These are phyloP conservation scores for Sturnus vulgaris DNA, from an alignment of 2,113 vertebrate genomes.

Conservation along the genomic window DNA sequence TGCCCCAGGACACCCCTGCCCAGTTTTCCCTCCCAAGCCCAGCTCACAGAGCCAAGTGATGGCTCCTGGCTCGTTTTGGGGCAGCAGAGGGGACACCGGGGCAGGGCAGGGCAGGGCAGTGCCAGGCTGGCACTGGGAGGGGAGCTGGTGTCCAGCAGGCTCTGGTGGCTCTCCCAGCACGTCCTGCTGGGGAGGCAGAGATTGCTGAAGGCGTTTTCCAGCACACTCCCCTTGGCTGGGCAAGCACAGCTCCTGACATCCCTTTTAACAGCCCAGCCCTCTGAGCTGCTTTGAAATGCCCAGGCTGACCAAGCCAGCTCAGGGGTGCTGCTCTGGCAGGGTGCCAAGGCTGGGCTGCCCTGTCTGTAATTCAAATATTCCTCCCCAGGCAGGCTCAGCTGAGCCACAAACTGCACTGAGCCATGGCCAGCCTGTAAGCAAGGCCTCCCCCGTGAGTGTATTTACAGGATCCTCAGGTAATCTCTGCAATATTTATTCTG, in stretches of 20 bases:
- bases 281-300: neutral
- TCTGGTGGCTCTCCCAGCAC: neutral
- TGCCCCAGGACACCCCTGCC: neutral
- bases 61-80: neutral
- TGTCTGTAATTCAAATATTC: neutral
- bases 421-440: neutral
- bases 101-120: neutral
- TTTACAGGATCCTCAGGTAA: neutral
- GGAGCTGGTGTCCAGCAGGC: neutral
- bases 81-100: neutral
- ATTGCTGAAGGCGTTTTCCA: neutral
- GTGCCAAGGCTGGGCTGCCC: fast-evolving
- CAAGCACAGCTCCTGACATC: neutral
- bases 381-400: neutral
- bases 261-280: neutral
- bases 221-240: fast-evolving
- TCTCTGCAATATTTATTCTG: neutral
- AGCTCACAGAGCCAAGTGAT: fast-evolving
- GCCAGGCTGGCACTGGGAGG: neutral
- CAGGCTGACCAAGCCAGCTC: neutral
- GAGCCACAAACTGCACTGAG: neutral
- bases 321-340: neutral
- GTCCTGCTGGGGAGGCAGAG: neutral
- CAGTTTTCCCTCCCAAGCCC: neutral
- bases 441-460: neutral